A percentile compares a stretch with the other conserved stretches of the same genome.
These are phyloP conservation scores for Zosterops lateralis DNA, from an alignment of 2,113 vertebrate species.

Conservation along the genomic window DNA sequence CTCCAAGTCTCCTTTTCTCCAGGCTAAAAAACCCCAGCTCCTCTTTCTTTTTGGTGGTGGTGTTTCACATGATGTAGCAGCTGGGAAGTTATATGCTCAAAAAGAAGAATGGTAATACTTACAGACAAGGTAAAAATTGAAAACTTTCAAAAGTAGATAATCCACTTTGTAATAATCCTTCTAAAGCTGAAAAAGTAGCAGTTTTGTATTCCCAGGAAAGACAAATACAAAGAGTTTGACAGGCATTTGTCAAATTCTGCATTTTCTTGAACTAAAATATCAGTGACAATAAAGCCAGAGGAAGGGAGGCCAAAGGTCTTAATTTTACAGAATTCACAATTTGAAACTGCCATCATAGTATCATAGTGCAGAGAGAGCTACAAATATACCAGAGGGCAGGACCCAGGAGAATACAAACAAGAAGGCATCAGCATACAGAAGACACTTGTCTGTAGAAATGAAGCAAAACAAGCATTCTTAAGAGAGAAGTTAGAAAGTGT, in stretches of 20 bases:
- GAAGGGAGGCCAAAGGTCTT: background rate
- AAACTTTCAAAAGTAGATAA: background rate
- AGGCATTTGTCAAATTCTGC: background rate
- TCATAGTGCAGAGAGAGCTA: background rate
- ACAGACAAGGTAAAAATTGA: background rate
- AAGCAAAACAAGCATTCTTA: background rate
- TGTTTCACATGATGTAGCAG: background rate
- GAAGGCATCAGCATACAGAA: background rate
- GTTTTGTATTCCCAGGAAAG: background rate
- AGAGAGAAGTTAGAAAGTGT: background rate
- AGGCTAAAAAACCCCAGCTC: too few species aligned
- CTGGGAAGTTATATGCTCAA: background rate
- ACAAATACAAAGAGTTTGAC: background rate
- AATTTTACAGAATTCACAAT: background rate
- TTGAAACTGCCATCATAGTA: background rate
- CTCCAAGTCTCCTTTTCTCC: too few species aligned
- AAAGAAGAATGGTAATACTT: background rate
- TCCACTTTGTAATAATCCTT: background rate
- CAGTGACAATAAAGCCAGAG: background rate
- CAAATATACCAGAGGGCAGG: background rate
- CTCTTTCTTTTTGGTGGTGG: background rate
- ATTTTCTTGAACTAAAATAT: background rate
- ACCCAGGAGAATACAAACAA: background rate
- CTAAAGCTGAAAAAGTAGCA: background rate
- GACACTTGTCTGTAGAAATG: background rate